Base-by-base conservation (phyloP, 2,888 invertebrate species). In the Biston betularia region DNA sequence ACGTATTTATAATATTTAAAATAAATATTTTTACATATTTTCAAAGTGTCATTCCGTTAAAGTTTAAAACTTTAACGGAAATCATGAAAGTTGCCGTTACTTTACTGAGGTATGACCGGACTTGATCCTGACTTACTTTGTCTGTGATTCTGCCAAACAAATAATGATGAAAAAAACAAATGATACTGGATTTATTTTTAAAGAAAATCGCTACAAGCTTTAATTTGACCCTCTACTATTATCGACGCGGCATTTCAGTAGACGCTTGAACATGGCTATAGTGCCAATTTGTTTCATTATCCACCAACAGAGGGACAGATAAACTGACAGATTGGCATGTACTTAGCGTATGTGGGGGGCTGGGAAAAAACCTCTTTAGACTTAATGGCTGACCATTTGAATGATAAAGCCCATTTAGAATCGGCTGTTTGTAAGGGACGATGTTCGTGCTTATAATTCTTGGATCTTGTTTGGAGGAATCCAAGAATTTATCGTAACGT, bases 261-360 rank as follows among this genome's bases (percentile, higher is more conserved):
- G 88, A 88, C 83, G 85, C 83, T 81, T 82, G 79, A 81, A 80
- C 80, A 82, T 81, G 80, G 82, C 87, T 89, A 86, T 86, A 85
- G 87, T 87, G 89, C 88, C 89, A 89, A 90, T 90, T 90, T 90
- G 89, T 90, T 84, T 83, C 83, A 88, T 89, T 88, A 89, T 87
- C 87, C 82, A 81, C 83, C 70, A 79, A 74, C 70, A 70, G 74
- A 73, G 75, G 79, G 83, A 83, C 82, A 82, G 83, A 82, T 80
- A 78, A 75, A 79, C 80, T 81, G 88, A 88, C 89, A 82, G 85
- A 87, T 84, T 83, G 87, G 84, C 88, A 82, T 82, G 81, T 82
- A 84, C 83, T 85, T 81, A 83, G 79, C 75, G 73, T 73, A 74
- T 74, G 79, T 80, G 79, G 78, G 77, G 75, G 78, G 75, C 75